Base-by-base conservation (phyloP, 2,113 vertebrate species). In the Catagonus wagneri region DNA sequence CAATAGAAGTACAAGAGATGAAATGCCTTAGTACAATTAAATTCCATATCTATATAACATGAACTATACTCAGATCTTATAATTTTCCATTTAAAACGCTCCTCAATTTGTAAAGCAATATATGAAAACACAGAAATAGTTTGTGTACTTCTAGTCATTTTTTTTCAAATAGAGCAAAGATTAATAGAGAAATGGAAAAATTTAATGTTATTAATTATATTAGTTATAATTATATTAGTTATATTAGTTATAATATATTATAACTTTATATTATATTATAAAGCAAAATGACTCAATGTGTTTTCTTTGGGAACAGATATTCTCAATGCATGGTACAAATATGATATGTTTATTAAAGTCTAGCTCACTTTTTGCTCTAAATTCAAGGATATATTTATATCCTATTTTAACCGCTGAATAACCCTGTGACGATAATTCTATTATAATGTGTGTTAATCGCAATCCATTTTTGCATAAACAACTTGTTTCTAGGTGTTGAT, bases 241-340 rank as follows among this genome's bases (percentile, higher is more conserved):
- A n/a, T n/a, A n/a, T n/a, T n/a, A n/a, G n/a, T n/a, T n/a, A n/a
- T n/a, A n/a, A n/a, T n/a, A n/a, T n/a, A n/a, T n/a, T n/a, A n/a
- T n/a, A n/a, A n/a, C n/a, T n/a, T n/a, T n/a, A n/a, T n/a, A 65
- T 88, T 95, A 79, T 54, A 44, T 72, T 71, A 60, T n/a, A 34
- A 68, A 66, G 16, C 2, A 3, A 88, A 72, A 60, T 44, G 44
- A 83, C 12, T 75, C 25, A 44, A 6, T 72, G 2, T 34, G 3
- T 71, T 72, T 91, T 68, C 29, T 44, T 87, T 32, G 13, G 20
- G 12, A 75, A 69, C 16, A 80, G 56, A 36, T 81, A 74, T 52
- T 87, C 16, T 69, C 29, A 95, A 19, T 76, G 50, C 14, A 32
- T 34, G 68, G 2, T 44, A 20, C 3, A 71, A 44, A 32, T 80